A percentile compares a stretch with the other conserved stretches of the same genome.
Evolutionary conservation across 2,113 vertebrate species (phyloP).

Genomic region (Carlito syrichta): DNA sequence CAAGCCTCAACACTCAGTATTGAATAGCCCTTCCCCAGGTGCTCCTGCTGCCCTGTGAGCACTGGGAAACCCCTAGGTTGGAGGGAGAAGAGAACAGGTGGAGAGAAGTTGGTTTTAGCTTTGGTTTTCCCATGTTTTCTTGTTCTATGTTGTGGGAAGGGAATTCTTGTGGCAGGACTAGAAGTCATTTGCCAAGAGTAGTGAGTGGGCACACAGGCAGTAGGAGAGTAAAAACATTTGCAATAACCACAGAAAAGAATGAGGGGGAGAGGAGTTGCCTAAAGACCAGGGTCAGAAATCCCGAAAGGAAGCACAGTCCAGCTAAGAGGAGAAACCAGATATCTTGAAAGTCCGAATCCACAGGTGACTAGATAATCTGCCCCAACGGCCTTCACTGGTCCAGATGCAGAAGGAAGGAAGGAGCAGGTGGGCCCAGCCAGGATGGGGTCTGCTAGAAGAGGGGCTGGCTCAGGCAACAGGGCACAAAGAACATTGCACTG

Average conservation of each 20-base stretch:
- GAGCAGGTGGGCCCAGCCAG: background rate
- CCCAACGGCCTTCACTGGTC: background rate
- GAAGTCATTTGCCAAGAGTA: background rate
- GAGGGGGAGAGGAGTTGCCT: background rate
- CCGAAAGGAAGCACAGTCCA: background rate
- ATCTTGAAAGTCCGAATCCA: background rate
- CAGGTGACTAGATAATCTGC: too few relatives aligned
- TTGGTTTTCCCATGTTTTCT: background rate
- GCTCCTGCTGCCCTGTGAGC: background rate
- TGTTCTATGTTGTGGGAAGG: background rate
- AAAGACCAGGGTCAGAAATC: background rate
- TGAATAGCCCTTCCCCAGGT: background rate
- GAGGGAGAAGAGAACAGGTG: background rate
- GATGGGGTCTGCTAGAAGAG: background rate
- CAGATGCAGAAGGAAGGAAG: background rate
- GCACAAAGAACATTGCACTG: background rate
- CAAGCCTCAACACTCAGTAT: too few relatives aligned
- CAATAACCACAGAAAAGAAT: rapidly evolving
- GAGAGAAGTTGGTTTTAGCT: background rate
- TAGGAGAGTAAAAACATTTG: background rate
- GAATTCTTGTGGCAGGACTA: too few relatives aligned
- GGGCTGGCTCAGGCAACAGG: background rate
- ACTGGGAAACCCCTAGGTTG: background rate
- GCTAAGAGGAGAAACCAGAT: rapidly evolving
- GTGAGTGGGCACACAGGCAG: background rate